phyloP scores from a whole-genome alignment of 2,888 invertebrate species.

The Drosophila kambysellisi region DNA sequence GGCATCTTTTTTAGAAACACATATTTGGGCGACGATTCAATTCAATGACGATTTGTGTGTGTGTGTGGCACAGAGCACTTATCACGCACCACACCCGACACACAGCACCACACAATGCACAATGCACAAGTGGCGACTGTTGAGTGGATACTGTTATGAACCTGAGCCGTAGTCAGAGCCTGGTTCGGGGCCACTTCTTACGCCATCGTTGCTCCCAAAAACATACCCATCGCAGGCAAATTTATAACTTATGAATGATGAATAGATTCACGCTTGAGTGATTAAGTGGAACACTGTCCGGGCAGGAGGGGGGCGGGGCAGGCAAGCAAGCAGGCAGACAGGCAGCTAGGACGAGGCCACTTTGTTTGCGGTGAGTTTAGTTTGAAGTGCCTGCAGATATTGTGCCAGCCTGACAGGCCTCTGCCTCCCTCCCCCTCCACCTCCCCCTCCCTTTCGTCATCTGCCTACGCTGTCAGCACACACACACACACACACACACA shows the following conservation, averaged over 20 bases:
- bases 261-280: slow-evolving; percentile 82
- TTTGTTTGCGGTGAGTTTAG: slow-evolving; percentile 81
- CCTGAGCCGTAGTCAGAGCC: slow-evolving; percentile 21
- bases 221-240: slow-evolving; percentile 72
- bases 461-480: slow-evolving; percentile 17
- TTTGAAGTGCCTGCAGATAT: slow-evolving; percentile 78
- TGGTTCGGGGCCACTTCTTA: slow-evolving; percentile 61
- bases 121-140: slow-evolving; percentile 54
- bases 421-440: slow-evolving; percentile 3
- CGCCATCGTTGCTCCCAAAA: slow-evolving; percentile 63
- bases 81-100: slow-evolving; percentile 11
- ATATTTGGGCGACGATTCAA: slow-evolving; percentile 22
- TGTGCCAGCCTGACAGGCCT: slow-evolving; percentile 54
- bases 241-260: slow-evolving; percentile 82
- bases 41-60: slow-evolving; percentile 19
- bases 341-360: slow-evolving; percentile 70
- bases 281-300: slow-evolving; percentile 78
- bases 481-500: slow-evolving; percentile 23
- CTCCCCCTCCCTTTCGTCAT: not conserved
- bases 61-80: slow-evolving; percentile 8
- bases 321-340: slow-evolving; percentile 26
- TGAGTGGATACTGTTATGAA: slow-evolving; percentile 39
- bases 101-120: slow-evolving; percentile 43
- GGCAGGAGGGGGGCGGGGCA: not conserved
- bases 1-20: slow-evolving; percentile 27